Base-by-base conservation (phyloP, 1,140 invertebrate species). In the Euwallacea similis region DNA sequence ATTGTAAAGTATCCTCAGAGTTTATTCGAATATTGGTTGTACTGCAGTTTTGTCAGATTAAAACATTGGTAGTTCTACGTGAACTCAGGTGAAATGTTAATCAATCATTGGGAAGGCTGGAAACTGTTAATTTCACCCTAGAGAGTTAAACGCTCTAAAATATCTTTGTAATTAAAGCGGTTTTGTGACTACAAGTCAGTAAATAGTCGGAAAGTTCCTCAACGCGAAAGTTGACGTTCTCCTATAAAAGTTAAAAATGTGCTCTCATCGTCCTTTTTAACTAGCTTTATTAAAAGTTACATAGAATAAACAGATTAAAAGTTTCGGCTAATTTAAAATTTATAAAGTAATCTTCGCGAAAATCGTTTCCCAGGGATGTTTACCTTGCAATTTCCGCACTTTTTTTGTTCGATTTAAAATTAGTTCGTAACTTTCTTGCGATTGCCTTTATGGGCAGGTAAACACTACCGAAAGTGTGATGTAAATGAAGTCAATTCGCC, bases 261-360 rank as follows among this genome's bases (percentile, higher is more conserved):
- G 21, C 21, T 41, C 6, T 16, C 63, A 41, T 53, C 63, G n/a
- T 46, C 21, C 61, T 63, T 55, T 55, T 15, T 15, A 47, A 62
- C 60, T 55, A 65, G 63, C 63, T 65, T 42, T 65, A 65, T 65
- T 65, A 65, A 42, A 63, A 63, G 46, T 46, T 63, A 60, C 46
- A 42, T 15, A 16, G 53, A 13, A 42, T 65, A 56, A 66, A 66
- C 65, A 66, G 55, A 56, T 58, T 66, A 66, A 66, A 66, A 66
- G 65, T 58, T 53, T 42, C 11, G 44, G 54, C 47, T 66, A 55
- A 42, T 66, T 66, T 66, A 66, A 66, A 56, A 66, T 66, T 66
- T 66, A 66, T 66, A 58, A 66, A 66, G 55, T 33, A 66, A 66
- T 66, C 65, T 66, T 15, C 11, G 53, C 53, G 33, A 55, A 65